Evolutionary conservation across 1,140 invertebrate genomes (phyloP).

Genomic region (Temnothorax longispinosus): DNA sequence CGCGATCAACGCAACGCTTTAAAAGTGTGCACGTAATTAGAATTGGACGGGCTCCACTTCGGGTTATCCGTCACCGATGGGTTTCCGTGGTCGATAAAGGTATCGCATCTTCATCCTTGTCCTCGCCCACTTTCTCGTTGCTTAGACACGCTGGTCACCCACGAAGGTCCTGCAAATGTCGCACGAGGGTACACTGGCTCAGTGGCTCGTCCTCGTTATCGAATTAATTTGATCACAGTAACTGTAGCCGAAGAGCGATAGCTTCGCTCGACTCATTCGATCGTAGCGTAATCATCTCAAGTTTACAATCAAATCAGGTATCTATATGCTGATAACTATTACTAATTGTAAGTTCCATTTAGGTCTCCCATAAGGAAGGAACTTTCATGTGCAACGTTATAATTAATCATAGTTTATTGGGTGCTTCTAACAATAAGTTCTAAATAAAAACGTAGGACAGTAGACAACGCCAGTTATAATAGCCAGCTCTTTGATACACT

Average conservation of each 20-base stretch:
- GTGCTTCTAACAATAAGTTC: background rate
- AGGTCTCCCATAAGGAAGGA: background rate
- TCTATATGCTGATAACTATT: background rate
- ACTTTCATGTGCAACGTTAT: background rate
- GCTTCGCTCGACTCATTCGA: background rate
- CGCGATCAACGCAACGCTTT: background rate
- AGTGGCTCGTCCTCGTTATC: constrained; percentile 22
- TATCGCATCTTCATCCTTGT: constrained; percentile 23
- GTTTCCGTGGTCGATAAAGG: constrained; percentile 40
- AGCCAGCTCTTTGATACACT: too few species aligned
- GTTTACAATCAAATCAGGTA: constrained; percentile 12
- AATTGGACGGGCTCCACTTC: background rate
- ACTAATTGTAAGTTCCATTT: background rate
- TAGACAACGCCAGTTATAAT: too few species aligned
- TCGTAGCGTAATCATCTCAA: constrained; percentile 11
- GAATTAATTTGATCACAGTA: constrained; percentile 40
- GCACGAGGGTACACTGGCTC: background rate
- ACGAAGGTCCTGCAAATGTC: constrained; percentile 33
- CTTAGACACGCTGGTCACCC: constrained; percentile 40
- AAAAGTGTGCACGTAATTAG: constrained; percentile 45
- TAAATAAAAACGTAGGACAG: background rate
- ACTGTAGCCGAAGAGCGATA: constrained; percentile 2
- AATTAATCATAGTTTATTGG: background rate
- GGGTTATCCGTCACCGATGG: constrained; percentile 7
- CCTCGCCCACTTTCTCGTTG: background rate